Evolutionary conservation across 2,888 invertebrate species (phyloP).

Genomic region (Euplexia lucipara): DNA sequence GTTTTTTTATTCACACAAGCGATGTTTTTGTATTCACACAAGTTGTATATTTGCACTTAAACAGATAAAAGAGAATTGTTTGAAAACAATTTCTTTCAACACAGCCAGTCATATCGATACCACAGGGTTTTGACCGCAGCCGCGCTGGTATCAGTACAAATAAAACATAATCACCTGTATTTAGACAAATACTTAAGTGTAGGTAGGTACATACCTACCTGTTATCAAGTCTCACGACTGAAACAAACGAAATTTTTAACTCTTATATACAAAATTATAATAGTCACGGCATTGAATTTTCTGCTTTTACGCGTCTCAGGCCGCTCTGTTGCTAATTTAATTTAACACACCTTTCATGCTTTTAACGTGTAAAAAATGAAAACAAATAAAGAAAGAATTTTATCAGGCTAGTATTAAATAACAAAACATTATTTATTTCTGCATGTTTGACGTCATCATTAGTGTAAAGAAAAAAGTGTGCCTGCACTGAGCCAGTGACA

Average conservation of each 20-base stretch:
- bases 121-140: slow-evolving; percentile 35
- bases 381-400: slow-evolving; percentile 23
- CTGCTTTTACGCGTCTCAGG: neutral
- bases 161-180: slow-evolving; percentile 31
- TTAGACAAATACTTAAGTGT: slow-evolving; percentile 20
- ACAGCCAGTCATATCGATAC: slow-evolving; percentile 20
- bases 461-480: too few species aligned
- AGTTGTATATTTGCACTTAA: slow-evolving; percentile 15
- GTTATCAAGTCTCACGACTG: slow-evolving; percentile 1
- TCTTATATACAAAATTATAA: slow-evolving; percentile 4
- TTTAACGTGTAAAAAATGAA: slow-evolving; percentile 5
- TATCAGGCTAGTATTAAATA: neutral
- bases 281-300: slow-evolving; percentile 1
- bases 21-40: neutral
- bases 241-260: slow-evolving; percentile 1
- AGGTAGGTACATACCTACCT: neutral
- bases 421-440: neutral
- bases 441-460: neutral
- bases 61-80: slow-evolving; percentile 28
- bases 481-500: too few species aligned
- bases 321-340: slow-evolving; percentile 22
- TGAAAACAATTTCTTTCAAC: slow-evolving; percentile 33
- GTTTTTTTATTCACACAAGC: neutral
- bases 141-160: slow-evolving; percentile 41
- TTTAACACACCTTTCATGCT: slow-evolving; percentile 5